Evolutionary conservation across 2,888 invertebrate genomes (phyloP), one percentile per base, ranked within the genome.

Genomic region (Subacronicta megacephala): DNA sequence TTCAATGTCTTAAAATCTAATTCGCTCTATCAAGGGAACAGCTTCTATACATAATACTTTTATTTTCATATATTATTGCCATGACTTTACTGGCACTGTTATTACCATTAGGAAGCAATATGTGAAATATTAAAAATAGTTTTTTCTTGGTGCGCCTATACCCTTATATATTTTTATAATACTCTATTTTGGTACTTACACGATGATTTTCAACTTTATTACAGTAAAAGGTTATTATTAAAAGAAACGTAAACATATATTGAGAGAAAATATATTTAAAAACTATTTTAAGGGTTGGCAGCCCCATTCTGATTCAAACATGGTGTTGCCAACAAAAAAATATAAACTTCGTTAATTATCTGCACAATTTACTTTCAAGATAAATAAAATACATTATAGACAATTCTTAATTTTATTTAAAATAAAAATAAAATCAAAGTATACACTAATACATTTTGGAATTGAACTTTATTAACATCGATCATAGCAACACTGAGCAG

Each of bases 61-160:
- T 75, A 49, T 71, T 62, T 62, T 49, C 53, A 55, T 60, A 74
- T 77, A 68, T 90, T 88, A 87, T 89, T 90, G 91, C 90, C 90
- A 81, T 72, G 58, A 57, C 79, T 80, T 68, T 77, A 77, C 81
- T 81, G 84, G 85, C 88, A 86, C 81, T 78, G 78, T 54, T 41
- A 62, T 77, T n/a, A 79, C 53, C 38, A 72, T 77, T 78, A 85
- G 77, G 78, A 88, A 89, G 89, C 90, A 85, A 78, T 81, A 82
- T 77, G 82, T 84, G 81, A 80, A 79, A 82, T 91, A 91, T 89
- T 90, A 91, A 92, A 92, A 92, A 92, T 92, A 92, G 81, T 80
- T 75, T 73, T 78, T 78, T 75, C 83, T 83, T 81, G 81, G 83
- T 90, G 89, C 88, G 85, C 82, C 83, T 70, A 83, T 85, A 82